Percentiles rank a stretch among this genome's conserved stretches.
These are phyloP conservation scores for Aphaenogaster floridana DNA, from an alignment of 1,140 invertebrate species.

Conservation along the genomic window DNA sequence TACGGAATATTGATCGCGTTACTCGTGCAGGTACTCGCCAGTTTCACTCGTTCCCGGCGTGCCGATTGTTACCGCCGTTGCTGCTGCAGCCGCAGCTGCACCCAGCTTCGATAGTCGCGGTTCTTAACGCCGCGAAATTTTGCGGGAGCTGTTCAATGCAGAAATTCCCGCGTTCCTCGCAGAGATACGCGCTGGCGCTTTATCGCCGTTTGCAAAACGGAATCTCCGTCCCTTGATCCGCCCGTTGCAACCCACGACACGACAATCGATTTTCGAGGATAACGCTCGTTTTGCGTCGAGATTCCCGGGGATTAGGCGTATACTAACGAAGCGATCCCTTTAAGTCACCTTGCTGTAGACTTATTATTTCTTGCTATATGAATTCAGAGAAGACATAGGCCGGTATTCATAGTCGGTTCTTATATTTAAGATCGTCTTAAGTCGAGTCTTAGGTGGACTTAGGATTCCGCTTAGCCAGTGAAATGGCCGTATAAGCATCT, in stretches of 20 bases:
- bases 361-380: not conserved
- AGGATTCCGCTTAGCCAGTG: too few species aligned
- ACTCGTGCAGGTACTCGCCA: constrained; percentile 71
- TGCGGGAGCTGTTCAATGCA: not conserved
- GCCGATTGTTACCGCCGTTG: constrained; percentile 65
- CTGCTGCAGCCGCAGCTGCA: constrained; percentile 47
- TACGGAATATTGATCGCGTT: constrained; percentile 81
- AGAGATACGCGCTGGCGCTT: not conserved
- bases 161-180: not conserved
- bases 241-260: not conserved
- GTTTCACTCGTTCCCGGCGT: constrained; percentile 77
- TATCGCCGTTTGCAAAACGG: not conserved
- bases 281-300: not conserved
- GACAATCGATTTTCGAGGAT: constrained; percentile 32
- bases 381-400: not conserved
- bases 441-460: too few species aligned
- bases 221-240: constrained; percentile 26
- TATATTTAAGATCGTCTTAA: too few species aligned
- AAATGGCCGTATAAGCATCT: too few species aligned
- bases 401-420: too few species aligned
- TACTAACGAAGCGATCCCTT: not conserved
- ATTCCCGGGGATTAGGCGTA: constrained; percentile 33
- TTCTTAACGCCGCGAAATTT: not conserved
- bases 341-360: not conserved
- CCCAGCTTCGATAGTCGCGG: constrained; percentile 24